Conservation (phyloP, 1,140 invertebrate species). For the Eriosoma lanigerum region DNA sequence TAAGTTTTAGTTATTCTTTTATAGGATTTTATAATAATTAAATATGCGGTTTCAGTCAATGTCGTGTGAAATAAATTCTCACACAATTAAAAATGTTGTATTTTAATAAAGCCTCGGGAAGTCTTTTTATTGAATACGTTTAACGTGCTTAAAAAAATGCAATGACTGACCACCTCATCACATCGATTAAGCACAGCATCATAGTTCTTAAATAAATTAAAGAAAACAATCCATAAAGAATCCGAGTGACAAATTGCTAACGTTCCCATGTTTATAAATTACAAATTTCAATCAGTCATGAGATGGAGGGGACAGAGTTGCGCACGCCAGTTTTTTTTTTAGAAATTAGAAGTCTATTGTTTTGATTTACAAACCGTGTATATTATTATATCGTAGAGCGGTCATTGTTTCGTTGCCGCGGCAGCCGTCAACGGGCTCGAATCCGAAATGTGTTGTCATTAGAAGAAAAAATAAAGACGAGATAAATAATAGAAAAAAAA, state of each 20-base stretch:
- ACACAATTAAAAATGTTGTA: neutral
- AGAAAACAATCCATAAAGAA: neutral
- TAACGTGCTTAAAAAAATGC: too few species aligned
- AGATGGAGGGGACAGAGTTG: too few species aligned
- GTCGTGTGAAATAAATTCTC: neutral
- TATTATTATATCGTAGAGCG: conserved; percentile 7
- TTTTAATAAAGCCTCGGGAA: neutral
- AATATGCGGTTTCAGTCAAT: neutral
- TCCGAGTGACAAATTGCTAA: neutral
- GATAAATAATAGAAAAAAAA: conserved; percentile 36
- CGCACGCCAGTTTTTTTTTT: neutral
- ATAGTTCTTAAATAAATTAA: too few species aligned
- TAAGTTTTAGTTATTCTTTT: too few species aligned
- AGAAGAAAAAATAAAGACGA: conserved; percentile 22
- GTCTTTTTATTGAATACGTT: neutral
- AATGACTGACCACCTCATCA: neutral
- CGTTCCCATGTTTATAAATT: neutral
- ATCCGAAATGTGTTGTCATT: conserved; percentile 19
- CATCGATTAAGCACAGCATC: neutral
- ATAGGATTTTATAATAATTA: neutral
- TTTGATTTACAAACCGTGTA: conserved; percentile 26
- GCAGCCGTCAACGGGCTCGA: neutral
- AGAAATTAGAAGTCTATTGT: conserved; percentile 20
- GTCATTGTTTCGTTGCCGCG: conserved; percentile 22
- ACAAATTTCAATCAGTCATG: neutral